Conservation (phyloP, 2,888 invertebrate species). For the Agrochola circellaris region DNA sequence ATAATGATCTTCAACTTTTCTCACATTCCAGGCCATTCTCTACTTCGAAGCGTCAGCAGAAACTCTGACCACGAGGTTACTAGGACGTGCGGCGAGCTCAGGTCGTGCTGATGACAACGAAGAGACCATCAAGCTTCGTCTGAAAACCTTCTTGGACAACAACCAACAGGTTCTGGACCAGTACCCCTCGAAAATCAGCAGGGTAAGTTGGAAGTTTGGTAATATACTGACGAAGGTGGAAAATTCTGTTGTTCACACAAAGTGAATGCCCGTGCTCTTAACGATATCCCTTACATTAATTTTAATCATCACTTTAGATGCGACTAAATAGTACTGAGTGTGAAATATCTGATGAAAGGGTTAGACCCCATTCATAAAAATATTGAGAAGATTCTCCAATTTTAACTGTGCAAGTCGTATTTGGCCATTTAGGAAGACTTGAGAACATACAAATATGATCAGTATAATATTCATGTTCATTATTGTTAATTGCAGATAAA, state of each 20-base stretch:
- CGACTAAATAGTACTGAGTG: not conserved
- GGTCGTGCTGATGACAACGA: constrained; percentile 97
- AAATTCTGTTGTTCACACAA: not conserved
- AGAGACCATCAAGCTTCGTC: constrained; percentile 96
- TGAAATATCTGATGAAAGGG: not conserved
- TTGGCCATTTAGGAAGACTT: not conserved
- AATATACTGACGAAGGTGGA: not conserved
- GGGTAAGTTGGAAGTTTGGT: constrained; percentile 86
- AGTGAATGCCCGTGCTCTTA: not conserved
- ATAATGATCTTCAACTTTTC: not conserved
- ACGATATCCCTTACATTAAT: not conserved
- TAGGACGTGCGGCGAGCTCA: constrained; percentile 95
- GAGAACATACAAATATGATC: not conserved
- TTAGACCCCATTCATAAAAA: not conserved
- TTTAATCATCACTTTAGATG: not conserved
- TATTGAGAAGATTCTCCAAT: not conserved
- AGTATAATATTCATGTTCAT: not conserved
- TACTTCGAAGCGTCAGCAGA: constrained; percentile 91
- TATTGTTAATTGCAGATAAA: constrained; percentile 90
- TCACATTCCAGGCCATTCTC: constrained; percentile 61
- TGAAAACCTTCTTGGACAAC: constrained; percentile 96
- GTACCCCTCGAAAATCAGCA: constrained; percentile 94
- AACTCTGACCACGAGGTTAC: constrained; percentile 93
- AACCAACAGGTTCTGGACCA: constrained; percentile 95
- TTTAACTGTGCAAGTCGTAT: not conserved